Evolutionary conservation across 2,888 invertebrate genomes (phyloP), one percentile per base, ranked within the genome.

Genomic region (Imbricaverruca yamaguchii): DNA sequence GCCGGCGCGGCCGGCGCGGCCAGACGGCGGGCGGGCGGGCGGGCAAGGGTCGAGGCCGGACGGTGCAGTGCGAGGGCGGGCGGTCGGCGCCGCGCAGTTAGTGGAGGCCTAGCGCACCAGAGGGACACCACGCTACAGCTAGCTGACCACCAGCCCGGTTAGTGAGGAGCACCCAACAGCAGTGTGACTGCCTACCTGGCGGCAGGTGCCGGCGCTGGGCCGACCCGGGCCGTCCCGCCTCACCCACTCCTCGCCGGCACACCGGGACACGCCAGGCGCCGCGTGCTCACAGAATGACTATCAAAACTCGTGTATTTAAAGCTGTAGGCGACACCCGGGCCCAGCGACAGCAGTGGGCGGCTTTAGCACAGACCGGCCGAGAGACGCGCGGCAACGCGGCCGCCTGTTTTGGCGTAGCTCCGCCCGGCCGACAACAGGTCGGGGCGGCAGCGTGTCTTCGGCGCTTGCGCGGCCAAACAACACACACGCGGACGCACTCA

Each of bases 281-380:
- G 39, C 39, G 39, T 39, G 67, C 4, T 13, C 67, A 67, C 67
- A 67, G 25, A 12, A 1, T 2, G 13, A 9, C 23, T 25, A 67
- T 67, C 67, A 67, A 67, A 67, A 25, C 25, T 25, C 67, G 74
- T 74, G 74, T 74, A 74, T 74, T 69, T 74, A 74, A 74, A 74
- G 74, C 67, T 67, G 12, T 15, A 25, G 25, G 67, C 67, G 67
- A 67, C 67, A 25, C 6, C 6, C 2, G 6, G 12, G n/a, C 25
- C 25, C 25, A 13, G 7, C 25, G 25, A 10, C 67, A 13, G 67
- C 13, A 25, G 25, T 11, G 39, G 12, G 13, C 25, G 25, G 39
- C 39, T 39, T 39, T 39, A 39, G 39, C 39, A 39, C 39, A 39
- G 39, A 39, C 39, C 39, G 39, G 39, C 39, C 39, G 39, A 39